Conservation (phyloP, 2,888 invertebrate genomes). For the Gonocerus acuteangulatus region DNA sequence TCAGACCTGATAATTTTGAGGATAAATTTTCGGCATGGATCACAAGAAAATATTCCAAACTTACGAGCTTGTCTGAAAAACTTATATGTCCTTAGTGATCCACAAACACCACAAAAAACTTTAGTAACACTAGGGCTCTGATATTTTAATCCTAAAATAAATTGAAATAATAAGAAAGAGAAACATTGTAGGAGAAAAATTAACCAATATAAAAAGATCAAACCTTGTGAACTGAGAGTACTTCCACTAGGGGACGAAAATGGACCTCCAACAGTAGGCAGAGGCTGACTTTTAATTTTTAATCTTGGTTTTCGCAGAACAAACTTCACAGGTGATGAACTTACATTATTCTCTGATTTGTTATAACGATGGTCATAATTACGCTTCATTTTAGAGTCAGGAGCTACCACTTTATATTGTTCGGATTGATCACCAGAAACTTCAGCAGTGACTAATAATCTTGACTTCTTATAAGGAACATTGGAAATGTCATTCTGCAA, state of each 20-base stretch:
- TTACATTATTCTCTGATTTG: not conserved
- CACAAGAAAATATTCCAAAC: conserved; percentile 77
- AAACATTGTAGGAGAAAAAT: not conserved
- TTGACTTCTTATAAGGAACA: conserved; percentile 19
- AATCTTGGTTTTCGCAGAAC: conserved; percentile 62
- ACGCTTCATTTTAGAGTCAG: not conserved
- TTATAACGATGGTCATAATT: not conserved
- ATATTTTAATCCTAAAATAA: conserved; percentile 7
- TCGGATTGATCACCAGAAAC: not conserved
- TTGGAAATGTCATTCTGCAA: conserved; percentile 53
- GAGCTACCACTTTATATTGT: not conserved
- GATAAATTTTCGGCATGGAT: conserved; percentile 79
- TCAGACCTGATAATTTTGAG: conserved; percentile 62
- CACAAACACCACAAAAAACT: conserved; percentile 71
- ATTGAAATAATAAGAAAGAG: not conserved
- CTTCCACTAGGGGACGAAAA: conserved; percentile 48
- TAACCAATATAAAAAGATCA: not conserved
- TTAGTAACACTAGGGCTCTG: conserved; percentile 27
- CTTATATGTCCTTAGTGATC: conserved; percentile 65
- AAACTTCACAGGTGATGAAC: conserved; percentile 46
- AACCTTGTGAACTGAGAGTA: conserved; percentile 20
- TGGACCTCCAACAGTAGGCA: conserved; percentile 53
- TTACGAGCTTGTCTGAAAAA: conserved; percentile 72
- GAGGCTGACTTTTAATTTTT: conserved; percentile 46
- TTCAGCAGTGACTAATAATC: conserved; percentile 2